Evolutionary conservation across 2,113 vertebrate genomes (phyloP), one percentile per base, ranked within the genome.

Genomic region (Mastomys natalensis): DNA sequence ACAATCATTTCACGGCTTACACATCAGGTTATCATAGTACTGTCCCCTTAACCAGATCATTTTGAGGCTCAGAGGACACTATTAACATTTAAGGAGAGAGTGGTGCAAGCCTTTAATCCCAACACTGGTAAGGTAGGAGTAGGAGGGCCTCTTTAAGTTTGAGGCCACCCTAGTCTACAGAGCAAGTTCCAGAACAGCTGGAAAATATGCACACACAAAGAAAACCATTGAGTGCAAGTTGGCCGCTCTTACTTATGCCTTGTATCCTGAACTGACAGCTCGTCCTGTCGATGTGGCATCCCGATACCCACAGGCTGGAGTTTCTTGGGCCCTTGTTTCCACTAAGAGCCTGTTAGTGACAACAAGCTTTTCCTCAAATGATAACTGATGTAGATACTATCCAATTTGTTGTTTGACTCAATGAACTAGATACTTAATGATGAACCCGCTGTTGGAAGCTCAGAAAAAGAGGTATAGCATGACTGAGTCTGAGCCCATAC

Each of bases 11-110:
- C 10, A 31, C 53, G 48, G 48, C 68, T 87, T 68, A 40, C 1
- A 13, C 0, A 0, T 5, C 22, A 45, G 4, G 66, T 72, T 73
- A 21, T 60, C 37, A 58, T 24, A 76, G 10, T 43, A 81, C 13
- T 15, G 24, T 16, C 40, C 58, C 62, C 48, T 92, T 72, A 66
- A 22, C n/a, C 29, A 29, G 37, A 81, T 74, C 40, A 19, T 74
- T 77, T 68, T 78, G 40, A 87, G 11, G 96, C 12, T 91, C 73
- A 84, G 26, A 80, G 43, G 66, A 34, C 62, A 58, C 11, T 24
- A 1, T 60, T 66, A 89, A 48, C 76, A 43, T 12, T 78, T 86
- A 43, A 58, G 15, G 81, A 48, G 58, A 66, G 11, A 11, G 29
- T 68, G 11, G 26, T 26, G 24, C 26, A 10, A 2, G 7, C 62